Evolutionary conservation across 2,888 invertebrate species (phyloP).

Genomic region (Notodonta ziczac): DNA sequence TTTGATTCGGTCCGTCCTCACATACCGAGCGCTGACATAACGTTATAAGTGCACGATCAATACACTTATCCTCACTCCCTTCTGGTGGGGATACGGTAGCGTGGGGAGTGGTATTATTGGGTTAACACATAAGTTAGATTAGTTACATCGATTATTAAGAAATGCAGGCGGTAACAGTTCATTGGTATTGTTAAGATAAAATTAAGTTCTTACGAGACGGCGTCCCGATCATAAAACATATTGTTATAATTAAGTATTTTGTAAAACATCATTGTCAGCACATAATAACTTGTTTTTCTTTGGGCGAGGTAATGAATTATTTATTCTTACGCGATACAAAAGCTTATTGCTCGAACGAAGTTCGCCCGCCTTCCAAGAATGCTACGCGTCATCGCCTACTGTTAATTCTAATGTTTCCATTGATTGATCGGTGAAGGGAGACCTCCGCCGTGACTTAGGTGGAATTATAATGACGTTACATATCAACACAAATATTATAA

Average conservation of each 20-base stretch:
- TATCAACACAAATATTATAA: conserved; percentile 4
- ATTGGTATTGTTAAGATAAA: background rate
- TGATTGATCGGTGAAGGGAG: conserved; percentile 28
- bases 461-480: conserved; percentile 20
- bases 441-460: conserved; percentile 12
- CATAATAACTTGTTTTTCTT: conserved; percentile 29
- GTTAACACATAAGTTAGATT: no score
- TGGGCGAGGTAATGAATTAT: conserved; percentile 42
- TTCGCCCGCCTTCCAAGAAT: conserved; percentile 41
- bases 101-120: no score
- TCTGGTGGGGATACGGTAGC: no score
- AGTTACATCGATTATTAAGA: no score
- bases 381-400: conserved; percentile 45
- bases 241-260: conserved; percentile 24
- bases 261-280: conserved; percentile 30
- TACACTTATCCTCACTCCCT: no score
- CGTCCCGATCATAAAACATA: conserved; percentile 11
- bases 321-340: conserved; percentile 38
- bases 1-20: no score
- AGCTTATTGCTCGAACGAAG: conserved; percentile 39
- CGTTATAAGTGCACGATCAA: no score
- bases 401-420: conserved; percentile 46
- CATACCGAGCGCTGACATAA: no score
- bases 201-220: background rate
- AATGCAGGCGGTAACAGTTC: background rate